A percentile compares a stretch with the other conserved stretches of the same genome.
These are phyloP conservation scores for Enteromius paludinosus DNA, from an alignment of 2,797 vertebrate species.

Conservation along the genomic window DNA sequence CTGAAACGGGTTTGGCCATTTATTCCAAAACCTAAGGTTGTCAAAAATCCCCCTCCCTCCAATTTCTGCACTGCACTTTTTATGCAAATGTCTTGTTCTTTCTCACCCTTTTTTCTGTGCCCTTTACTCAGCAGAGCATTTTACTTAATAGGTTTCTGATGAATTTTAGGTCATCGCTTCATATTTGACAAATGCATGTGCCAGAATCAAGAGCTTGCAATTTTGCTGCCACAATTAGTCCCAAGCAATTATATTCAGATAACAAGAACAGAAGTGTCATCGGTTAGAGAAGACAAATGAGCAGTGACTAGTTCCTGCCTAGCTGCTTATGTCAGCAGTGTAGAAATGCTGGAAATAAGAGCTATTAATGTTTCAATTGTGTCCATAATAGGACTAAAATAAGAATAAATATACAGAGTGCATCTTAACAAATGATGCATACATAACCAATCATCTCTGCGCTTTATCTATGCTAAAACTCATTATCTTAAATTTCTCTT, in stretches of 20 bases:
- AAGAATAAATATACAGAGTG: conserved; percentile 2
- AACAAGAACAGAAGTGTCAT: background rate
- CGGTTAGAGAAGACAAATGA: background rate
- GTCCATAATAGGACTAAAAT: background rate
- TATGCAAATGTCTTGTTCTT: conserved; percentile 16
- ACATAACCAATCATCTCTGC: background rate
- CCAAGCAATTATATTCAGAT: conserved; percentile 11
- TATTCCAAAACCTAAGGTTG: conserved; percentile 4
- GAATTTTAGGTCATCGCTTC: background rate
- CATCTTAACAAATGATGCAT: background rate
- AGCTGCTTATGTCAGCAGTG: background rate
- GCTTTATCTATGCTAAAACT: background rate
- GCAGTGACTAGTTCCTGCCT: background rate
- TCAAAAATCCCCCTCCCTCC: background rate
- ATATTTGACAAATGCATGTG: conserved; percentile 36
- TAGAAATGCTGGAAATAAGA: background rate
- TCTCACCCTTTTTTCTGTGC: background rate
- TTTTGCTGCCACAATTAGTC: conserved; percentile 24
- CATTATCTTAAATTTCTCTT: no score
- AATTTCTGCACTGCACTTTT: background rate
- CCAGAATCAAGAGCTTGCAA: conserved; percentile 26
- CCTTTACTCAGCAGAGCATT: conserved; percentile 8
- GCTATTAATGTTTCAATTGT: conserved; percentile 5
- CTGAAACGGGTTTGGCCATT: background rate
- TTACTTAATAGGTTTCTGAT: background rate